Evolutionary conservation across 2,113 vertebrate genomes (phyloP), one percentile per base, ranked within the genome.

Genomic region (Bettongia penicillata): DNA sequence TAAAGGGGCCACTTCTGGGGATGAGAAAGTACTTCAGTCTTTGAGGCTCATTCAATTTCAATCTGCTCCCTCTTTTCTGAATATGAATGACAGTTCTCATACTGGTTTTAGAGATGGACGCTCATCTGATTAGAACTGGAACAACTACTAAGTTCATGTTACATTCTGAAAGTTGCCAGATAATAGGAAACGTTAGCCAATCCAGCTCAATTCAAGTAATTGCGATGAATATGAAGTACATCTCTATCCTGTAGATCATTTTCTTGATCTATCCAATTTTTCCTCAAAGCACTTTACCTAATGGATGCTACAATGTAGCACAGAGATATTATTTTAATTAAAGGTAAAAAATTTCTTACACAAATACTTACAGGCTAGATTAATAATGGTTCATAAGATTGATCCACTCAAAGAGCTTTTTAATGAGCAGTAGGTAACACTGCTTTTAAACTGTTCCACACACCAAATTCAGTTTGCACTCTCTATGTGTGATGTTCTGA

Each of bases 131-230:
- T 49, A 51, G 25, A 84, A 57, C 43, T 48, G 89, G 5, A 51
- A 48, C 26, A 94, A 37, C 16, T 90, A 91, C 8, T 28, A 49
- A 94, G 52, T 84, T 91, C 47, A 37, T 43, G 43, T 0, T 28
- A 91, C 89, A 91, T 96, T 68, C 84, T 68, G 51, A 94, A 95
- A 95, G 92, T 91, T 25, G 84, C 93, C 90, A 48, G 96, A 61
- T 50, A 28, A 5, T 89, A 7, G 47, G 93, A 91, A 51, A 48
- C 19, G n/a, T 93, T 49, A 77, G 89, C 53, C 61, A 0, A 19
- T 24, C 43, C 51, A 37, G 51, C 14, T 94, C 90, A 23, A 2
- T 92, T 48, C n/a, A 84, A 84, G 68, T 84, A n/a, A 84, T 22
- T 23, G n/a, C 19, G 8, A 84, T 16, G n/a, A 96, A 49, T 55